Conservation (phyloP, 2,888 invertebrate species). For the Eristalis pertinax region DNA sequence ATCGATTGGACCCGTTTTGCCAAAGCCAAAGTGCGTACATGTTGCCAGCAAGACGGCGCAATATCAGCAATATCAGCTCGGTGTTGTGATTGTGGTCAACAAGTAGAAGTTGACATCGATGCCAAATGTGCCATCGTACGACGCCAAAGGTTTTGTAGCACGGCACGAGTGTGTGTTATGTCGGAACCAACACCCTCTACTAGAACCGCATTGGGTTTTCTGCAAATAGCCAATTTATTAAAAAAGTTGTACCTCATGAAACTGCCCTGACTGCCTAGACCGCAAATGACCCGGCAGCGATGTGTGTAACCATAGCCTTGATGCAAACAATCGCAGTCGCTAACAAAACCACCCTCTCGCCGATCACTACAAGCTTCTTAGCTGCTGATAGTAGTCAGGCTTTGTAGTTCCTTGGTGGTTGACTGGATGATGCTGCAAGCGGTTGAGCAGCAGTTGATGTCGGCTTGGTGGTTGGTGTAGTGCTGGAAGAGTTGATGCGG, state of each 20-base stretch:
- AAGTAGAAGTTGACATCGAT: slow-evolving; percentile 18
- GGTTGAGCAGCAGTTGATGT: no score
- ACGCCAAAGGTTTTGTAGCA: no score
- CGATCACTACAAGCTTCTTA: slow-evolving; percentile 19
- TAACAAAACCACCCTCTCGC: slow-evolving; percentile 11
- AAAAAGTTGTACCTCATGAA: slow-evolving; percentile 28
- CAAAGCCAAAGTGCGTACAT: slow-evolving; percentile 29
- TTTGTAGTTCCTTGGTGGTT: no score
- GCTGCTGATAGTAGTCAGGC: no score
- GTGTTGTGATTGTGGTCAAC: slow-evolving; percentile 18
- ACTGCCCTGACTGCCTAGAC: neutral
- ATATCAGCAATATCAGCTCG: slow-evolving; percentile 22
- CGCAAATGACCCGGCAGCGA: slow-evolving; percentile 23
- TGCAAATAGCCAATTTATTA: slow-evolving; percentile 33
- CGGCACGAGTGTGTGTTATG: neutral
- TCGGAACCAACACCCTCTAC: slow-evolving; percentile 23
- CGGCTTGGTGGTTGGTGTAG: no score
- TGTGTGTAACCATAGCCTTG: slow-evolving; percentile 19
- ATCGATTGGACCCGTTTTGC: neutral
- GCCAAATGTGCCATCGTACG: neutral
- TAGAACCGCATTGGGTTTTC: neutral
- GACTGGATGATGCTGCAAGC: no score
- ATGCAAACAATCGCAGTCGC: slow-evolving; percentile 23
- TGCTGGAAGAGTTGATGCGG: no score
- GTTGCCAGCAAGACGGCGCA: slow-evolving; percentile 30